Base-by-base conservation (phyloP, 1,140 invertebrate genomes). In the Leptoteleia sp. region DNA sequence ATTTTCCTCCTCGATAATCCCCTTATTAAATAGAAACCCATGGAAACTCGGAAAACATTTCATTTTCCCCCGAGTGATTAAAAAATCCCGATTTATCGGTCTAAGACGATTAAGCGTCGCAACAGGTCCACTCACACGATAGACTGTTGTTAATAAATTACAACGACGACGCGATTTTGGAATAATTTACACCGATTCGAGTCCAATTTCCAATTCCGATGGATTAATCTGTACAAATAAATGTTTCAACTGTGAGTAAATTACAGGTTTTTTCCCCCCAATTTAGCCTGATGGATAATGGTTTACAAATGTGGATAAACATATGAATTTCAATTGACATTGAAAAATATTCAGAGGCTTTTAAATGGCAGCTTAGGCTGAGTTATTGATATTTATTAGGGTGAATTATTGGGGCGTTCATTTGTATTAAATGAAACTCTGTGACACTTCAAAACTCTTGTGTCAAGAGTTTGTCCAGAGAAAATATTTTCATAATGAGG, bases 71-170 rank as follows among this genome's bases (percentile, higher is more conserved):
- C 19, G 17, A 40, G 40, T 45, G 5, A 4, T n/a, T 11, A n/a
- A 22, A 43, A 31, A 43, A 4, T 22, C 8, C 6, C 19, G 4
- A 40, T 38, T 27, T 11, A 29, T 50, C 25, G 33, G 22, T 50
- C 50, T 48, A 62, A 62, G 59, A 40, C 22, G 59, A 50, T 62
- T 50, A 62, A 35, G 11, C 11, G 27, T 31, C 11, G 43, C 45
- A 62, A 62, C 59, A 62, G 59, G 59, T 62, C 57, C 13, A 37
- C 38, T 48, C 4, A 47, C 4, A 15, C 13, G 42, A 47, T 13
- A 17, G 42, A 61, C 29, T 16, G 9, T 35, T 19, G 25, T 16
- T 12, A 16, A 61, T 27, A 37, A 61, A 27, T 47, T 45, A 61
- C 15, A 8, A 8, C 13, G 38, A 33, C 22, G 22, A 16, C 6